These are phyloP conservation scores for Geodia barretti DNA, from an alignment of 37 sponge, comb jelly and placozoan genomes.

Conservation along the genomic window DNA sequence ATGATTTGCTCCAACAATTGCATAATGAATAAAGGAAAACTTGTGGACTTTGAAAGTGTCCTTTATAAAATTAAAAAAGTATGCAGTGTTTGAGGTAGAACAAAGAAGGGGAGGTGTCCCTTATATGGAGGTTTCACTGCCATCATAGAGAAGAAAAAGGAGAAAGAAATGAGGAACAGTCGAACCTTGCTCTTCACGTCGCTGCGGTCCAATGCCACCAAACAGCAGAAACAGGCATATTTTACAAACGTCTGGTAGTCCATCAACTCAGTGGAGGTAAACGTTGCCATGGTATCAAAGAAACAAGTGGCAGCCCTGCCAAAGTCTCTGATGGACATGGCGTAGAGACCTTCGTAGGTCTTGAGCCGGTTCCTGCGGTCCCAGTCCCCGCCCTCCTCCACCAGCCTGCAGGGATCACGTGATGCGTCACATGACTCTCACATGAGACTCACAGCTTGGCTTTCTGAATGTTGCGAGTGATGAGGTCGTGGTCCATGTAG, in stretches of 20 bases:
- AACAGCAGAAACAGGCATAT: conserved; percentile 87
- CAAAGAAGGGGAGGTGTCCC: background rate
- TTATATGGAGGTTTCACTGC: background rate
- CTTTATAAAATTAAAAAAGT: too few relatives aligned
- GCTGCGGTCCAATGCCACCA: conserved; percentile 84
- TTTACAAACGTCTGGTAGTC: conserved; percentile 85
- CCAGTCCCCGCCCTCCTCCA: conserved; percentile 99
- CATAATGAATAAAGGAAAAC: too few relatives aligned
- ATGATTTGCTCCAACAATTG: too few relatives aligned
- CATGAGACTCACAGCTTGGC: conserved; percentile 79
- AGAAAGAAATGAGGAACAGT: background rate
- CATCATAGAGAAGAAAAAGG: too few relatives aligned
- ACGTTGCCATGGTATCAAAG: conserved; percentile 97
- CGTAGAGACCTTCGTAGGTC: conserved; percentile 92
- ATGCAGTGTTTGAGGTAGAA: too few relatives aligned
- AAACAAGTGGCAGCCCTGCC: conserved; percentile 85
- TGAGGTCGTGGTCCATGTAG: conserved; percentile 91
- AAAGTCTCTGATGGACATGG: conserved; percentile 90
- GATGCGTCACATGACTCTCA: background rate
- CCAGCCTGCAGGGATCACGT: conserved; percentile 57
- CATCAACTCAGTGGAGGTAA: conserved; percentile 97
- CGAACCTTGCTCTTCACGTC: conserved; percentile 90
- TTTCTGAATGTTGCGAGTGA: conserved; percentile 86
- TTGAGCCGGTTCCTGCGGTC: conserved; percentile 95
- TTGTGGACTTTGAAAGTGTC: too few relatives aligned